phyloP scores from a whole-genome alignment of 2,888 invertebrate species.

The Machimus rusticus region DNA sequence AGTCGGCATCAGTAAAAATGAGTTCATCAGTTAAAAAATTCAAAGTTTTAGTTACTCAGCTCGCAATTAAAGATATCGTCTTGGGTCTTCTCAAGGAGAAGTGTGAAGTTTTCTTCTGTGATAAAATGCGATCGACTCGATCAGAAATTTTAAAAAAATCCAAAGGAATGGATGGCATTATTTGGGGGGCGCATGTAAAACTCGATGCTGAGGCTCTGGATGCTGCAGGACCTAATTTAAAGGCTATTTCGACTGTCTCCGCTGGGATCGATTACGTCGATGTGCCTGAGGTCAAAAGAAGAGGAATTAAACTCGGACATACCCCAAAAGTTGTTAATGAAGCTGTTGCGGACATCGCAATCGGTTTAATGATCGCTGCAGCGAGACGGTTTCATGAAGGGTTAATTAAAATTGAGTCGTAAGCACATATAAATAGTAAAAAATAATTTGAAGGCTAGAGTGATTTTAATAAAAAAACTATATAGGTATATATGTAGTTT shows the following conservation, averaged over 20 bases:
- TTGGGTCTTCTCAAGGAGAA: constrained; percentile 69
- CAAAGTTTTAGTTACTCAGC: constrained; percentile 77
- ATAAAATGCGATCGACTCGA: constrained; percentile 54
- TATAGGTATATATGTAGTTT: no score
- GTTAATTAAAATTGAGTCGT: constrained; percentile 68
- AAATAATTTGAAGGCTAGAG: no score
- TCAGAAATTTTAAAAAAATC: constrained; percentile 57
- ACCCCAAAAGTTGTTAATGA: constrained; percentile 78
- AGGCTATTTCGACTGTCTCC: constrained; percentile 82
- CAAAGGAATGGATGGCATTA: constrained; percentile 57
- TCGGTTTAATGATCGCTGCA: constrained; percentile 78
- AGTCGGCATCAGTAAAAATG: constrained; percentile 48
- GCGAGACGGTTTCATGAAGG: constrained; percentile 82
- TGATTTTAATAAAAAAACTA: no score
- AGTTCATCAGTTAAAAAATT: constrained; percentile 49
- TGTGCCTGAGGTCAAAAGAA: constrained; percentile 71
- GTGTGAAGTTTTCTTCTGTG: constrained; percentile 56
- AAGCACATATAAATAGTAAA: no score
- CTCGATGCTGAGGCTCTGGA: constrained; percentile 58
- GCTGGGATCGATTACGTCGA: constrained; percentile 89
- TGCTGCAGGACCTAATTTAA: constrained; percentile 69
- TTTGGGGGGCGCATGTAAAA: constrained; percentile 57
- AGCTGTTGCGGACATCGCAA: constrained; percentile 83
- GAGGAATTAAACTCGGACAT: constrained; percentile 80
- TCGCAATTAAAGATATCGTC: constrained; percentile 72